Conservation (phyloP, 2,113 vertebrate species). For the Oncorhynchus kisutch region DNA sequence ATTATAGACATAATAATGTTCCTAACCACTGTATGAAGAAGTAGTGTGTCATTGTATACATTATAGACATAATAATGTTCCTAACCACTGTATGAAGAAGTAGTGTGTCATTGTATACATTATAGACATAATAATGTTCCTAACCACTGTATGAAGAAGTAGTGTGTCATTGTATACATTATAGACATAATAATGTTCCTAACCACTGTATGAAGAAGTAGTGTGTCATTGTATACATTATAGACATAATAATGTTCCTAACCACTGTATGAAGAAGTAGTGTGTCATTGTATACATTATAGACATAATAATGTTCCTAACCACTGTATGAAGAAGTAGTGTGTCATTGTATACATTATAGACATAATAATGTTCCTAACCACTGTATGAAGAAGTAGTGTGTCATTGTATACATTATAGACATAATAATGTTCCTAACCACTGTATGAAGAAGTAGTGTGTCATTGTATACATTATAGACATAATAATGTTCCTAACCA, state of each 20-base stretch:
- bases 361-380: too few species aligned
- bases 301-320: neutral
- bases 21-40: neutral
- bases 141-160: neutral
- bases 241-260: neutral
- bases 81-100: neutral
- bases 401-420: neutral
- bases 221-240: conserved; percentile 9
- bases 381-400: conserved; percentile 14
- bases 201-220: conserved; percentile 3
- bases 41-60: conserved; percentile 16
- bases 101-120: conserved; percentile 17
- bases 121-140: neutral
- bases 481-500: too few species aligned
- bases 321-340: conserved; percentile 12
- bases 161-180: conserved; percentile 14
- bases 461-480: neutral
- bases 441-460: conserved; percentile 15
- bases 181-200: neutral
- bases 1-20: neutral
- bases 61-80: neutral
- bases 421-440: too few species aligned
- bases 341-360: conserved; percentile 1
- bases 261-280: conserved; percentile 8
- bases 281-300: conserved; percentile 6